These are phyloP conservation scores for Endomychus coccineus DNA, from an alignment of 2,888 invertebrate genomes.

Conservation along the genomic window DNA sequence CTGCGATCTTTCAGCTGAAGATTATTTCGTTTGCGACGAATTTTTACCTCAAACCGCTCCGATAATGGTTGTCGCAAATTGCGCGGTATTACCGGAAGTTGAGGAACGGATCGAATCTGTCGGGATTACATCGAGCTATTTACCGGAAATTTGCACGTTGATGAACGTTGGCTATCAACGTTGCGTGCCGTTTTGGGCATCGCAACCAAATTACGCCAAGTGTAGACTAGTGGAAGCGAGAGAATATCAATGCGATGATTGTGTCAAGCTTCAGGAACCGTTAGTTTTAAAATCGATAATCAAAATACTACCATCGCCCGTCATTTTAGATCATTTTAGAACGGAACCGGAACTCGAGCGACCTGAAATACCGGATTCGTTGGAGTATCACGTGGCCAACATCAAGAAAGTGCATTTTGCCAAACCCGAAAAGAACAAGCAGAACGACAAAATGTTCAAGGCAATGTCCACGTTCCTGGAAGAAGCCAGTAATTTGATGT, in stretches of 20 bases:
- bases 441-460: conserved; percentile 27
- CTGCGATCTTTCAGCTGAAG: neutral
- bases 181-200: neutral
- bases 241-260: conserved; percentile 18
- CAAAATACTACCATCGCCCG: too few species aligned
- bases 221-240: conserved; percentile 16
- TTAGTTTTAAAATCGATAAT: conserved; percentile 34
- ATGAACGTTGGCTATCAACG: neutral
- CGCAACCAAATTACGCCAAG: neutral
- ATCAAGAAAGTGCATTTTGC: conserved; percentile 33
- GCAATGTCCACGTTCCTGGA: conserved; percentile 42
- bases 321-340: too few species aligned
- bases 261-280: conserved; percentile 26
- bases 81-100: neutral
- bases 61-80: neutral
- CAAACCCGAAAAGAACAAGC: conserved; percentile 11
- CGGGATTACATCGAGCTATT: neutral
- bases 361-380: conserved; percentile 27
- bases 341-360: too few species aligned
- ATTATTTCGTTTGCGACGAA: neutral
- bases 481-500: conserved; percentile 41
- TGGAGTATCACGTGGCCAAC: conserved; percentile 30
- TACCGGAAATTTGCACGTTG: neutral
- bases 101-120: neutral
- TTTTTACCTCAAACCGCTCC: neutral